Base-by-base conservation (phyloP, 2,888 invertebrate species). In the Scaptodrosophila latifasciaeformis region DNA sequence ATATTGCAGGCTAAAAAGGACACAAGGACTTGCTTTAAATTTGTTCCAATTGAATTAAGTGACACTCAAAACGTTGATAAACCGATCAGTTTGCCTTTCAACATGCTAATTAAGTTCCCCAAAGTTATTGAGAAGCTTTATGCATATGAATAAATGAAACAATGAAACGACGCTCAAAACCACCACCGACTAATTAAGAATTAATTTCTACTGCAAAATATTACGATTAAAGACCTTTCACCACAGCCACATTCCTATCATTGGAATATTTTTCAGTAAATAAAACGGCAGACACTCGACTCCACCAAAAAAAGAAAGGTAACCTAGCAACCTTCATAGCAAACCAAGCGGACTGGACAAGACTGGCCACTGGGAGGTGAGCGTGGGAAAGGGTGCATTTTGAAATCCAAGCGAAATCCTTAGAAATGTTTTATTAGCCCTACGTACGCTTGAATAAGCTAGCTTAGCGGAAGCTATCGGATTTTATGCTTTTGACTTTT, bases 381-480 rank as follows among this genome's bases (percentile, higher is more conserved):
- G n/a, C n/a, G 46, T 40, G 53, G 37, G 68, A 52, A 61, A 59
- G 49, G 45, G 62, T 40, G 59, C 49, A 37, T 29, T 49, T 60
- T 43, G 60, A 76, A 75, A 75, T 75, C 78, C 81, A 45, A 56
- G 65, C 54, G 51, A 70, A 77, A 82, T 80, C 81, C 82, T 80
- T 80, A 71, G 78, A 80, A 77, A 79, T 82, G 79, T 79, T 79
- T 79, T 79, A 82, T 82, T 82, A 82, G 82, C 81, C 66, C 67
- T 64, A 63, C 63, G 65, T 71, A 69, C 76, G 81, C 82, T 67
- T 66, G 78, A 80, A 75, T 80, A 79, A 80, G 74, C 82, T 64
- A 75, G 82, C 79, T 79, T 79, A 82, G 81, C 78, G 82, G 75
- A 82, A 80, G 78, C 82, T 79, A 82, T 77, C 70, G 79, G 79